A percentile compares a stretch with the other conserved stretches of the same genome.
Evolutionary conservation across 1,140 invertebrate genomes (phyloP).

Genomic region (Drosophila yakuba): DNA sequence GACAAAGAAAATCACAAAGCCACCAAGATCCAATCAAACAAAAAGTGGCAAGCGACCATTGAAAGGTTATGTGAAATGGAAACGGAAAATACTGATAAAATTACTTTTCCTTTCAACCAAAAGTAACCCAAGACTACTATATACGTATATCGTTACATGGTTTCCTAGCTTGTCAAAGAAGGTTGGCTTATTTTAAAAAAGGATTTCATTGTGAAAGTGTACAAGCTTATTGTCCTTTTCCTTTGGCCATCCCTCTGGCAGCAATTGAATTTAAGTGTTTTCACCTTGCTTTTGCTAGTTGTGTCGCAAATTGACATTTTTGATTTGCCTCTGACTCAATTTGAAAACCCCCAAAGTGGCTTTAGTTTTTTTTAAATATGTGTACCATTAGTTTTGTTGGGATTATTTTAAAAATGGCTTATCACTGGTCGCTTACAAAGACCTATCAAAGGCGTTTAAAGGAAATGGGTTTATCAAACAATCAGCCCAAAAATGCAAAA

Average conservation of each 20-base stretch:
- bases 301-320: background rate
- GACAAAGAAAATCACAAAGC: background rate
- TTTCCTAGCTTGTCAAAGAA: background rate
- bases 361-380: background rate
- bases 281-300: background rate
- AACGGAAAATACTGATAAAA: background rate
- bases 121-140: background rate
- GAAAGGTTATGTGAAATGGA: background rate
- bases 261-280: background rate
- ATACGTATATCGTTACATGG: background rate
- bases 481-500: background rate
- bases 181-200: background rate
- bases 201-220: background rate
- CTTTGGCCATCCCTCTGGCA: background rate
- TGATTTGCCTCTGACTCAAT: background rate
- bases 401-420: no score
- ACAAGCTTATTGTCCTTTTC: background rate
- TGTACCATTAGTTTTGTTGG: no score
- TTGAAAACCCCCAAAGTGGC: background rate
- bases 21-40: slow-evolving; percentile 1
- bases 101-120: background rate
- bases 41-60: background rate
- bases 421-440: background rate
- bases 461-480: slow-evolving; percentile 24
- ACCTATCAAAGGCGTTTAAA: no score